Evolutionary conservation across 2,888 invertebrate species (phyloP).

Genomic region (Lydus trimaculatus): DNA sequence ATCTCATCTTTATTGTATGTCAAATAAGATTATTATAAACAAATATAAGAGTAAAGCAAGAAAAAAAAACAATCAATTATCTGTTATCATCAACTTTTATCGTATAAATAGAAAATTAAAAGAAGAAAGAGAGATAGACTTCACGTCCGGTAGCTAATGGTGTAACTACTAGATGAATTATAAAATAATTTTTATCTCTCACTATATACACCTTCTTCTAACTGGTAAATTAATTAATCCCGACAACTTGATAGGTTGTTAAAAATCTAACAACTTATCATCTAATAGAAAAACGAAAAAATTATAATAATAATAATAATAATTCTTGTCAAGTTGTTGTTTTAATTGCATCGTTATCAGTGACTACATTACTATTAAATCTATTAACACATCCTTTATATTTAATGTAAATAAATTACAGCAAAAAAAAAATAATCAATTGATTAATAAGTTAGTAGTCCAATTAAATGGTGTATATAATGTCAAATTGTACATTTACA

Average conservation of each 20-base stretch:
- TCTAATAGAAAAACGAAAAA: background rate
- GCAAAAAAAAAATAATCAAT: too few relatives aligned
- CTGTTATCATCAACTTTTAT: too few relatives aligned
- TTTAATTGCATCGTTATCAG: background rate
- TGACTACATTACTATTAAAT: background rate
- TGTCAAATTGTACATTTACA: background rate
- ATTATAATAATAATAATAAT: background rate
- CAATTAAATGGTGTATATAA: background rate
- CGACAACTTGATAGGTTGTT: background rate
- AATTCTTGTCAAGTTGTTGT: background rate
- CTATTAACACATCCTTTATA: background rate
- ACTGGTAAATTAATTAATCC: conserved; percentile 1
- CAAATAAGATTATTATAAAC: background rate
- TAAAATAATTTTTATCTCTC: background rate
- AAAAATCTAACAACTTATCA: background rate
- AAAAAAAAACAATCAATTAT: background rate
- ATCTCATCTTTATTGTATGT: conserved; percentile 4
- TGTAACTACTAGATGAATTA: background rate
- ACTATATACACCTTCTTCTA: background rate
- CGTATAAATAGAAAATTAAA: too few relatives aligned
- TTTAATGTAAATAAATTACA: too few relatives aligned
- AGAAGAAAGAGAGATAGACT: background rate
- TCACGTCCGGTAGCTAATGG: conserved; percentile 12
- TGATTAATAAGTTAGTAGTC: background rate
- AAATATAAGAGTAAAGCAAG: too few relatives aligned